These are phyloP conservation scores for Myathropa florea DNA, from an alignment of 2,888 invertebrate genomes.

Conservation along the genomic window DNA sequence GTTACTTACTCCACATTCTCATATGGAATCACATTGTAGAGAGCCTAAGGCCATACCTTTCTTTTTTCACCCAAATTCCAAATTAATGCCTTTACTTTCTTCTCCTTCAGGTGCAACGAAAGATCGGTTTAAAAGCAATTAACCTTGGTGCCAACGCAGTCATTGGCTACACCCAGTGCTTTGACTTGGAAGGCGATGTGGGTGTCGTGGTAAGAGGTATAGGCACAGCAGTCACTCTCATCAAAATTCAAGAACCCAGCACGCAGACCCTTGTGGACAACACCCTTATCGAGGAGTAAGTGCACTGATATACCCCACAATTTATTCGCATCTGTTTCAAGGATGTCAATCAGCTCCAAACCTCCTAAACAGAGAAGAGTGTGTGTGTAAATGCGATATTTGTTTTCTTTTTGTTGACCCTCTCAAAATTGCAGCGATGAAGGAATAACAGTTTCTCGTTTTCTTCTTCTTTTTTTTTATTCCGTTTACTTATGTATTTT, in stretches of 20 bases:
- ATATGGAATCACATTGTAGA: no score
- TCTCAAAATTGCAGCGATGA: neutral
- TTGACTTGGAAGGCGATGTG: conserved; percentile 98
- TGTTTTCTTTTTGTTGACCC: conserved; percentile 2
- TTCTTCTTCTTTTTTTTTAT: conserved; percentile 54
- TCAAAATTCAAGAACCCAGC: conserved; percentile 82
- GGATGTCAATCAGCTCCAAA: neutral
- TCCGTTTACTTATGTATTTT: conserved; percentile 38
- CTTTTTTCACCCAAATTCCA: no score
- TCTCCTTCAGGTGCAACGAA: conserved; percentile 86
- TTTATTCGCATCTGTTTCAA: neutral
- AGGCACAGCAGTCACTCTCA: conserved; percentile 91
- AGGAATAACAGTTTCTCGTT: conserved; percentile 37
- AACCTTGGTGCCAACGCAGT: conserved; percentile 97
- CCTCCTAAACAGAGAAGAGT: neutral
- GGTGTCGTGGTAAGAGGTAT: conserved; percentile 98
- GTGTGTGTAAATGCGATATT: neutral
- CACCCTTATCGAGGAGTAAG: conserved; percentile 84
- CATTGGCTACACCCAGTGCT: conserved; percentile 96
- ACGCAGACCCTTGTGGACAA: conserved; percentile 79
- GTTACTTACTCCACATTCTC: no score
- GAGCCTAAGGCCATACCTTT: no score
- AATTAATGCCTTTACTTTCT: neutral
- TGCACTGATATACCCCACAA: conserved; percentile 72
- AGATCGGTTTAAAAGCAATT: conserved; percentile 95